Base-by-base conservation (phyloP, 2,888 invertebrate species). In the Leptopterna dolabrata region DNA sequence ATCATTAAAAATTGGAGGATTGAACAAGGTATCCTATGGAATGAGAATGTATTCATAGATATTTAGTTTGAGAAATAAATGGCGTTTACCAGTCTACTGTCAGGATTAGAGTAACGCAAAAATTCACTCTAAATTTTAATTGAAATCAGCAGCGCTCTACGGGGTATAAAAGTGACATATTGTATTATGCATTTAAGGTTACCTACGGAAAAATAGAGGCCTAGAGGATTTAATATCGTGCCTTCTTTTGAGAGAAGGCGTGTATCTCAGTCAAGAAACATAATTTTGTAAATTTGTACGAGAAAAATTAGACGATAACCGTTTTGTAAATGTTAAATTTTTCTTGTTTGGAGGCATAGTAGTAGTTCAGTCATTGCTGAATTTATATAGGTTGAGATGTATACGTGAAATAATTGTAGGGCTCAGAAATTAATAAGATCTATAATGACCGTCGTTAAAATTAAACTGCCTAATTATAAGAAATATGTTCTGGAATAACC, bases 281-380 rank as follows among this genome's bases (percentile, higher is more conserved):
- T 30, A 71, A 30, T 73, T 73, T 73, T 73, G 73, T 73, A 73
- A 36, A 73, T 73, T 73, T 73, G 73, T 73, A 73, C 73, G 41
- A 73, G 14, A 73, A 36, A 11, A 36, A 30, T 16, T 14, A 24
- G 27, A 11, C 7, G 24, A n/a, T 63, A 63, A 1, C 63, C 19
- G 19, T 24, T 2, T 63, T 24, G n/a, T n/a, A 63, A n/a, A 63
- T 19, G 7, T 24, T 1, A 27, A 19, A 11, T 24, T 27, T 19
- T 24, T 63, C 1, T 24, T 55, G 16, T 11, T 6, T 63, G 63
- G 19, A 63, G 27, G 19, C 63, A 19, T 9, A 27, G n/a, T 55
- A 6, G 24, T 19, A 0, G 4, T 63, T 3, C 2, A 19, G 3
- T 55, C 16, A 19, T 19, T 55, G 55, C 7, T 55, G 16, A 19